phyloP scores from a whole-genome alignment of 2,113 vertebrate species.

The Dinomys branickii region DNA sequence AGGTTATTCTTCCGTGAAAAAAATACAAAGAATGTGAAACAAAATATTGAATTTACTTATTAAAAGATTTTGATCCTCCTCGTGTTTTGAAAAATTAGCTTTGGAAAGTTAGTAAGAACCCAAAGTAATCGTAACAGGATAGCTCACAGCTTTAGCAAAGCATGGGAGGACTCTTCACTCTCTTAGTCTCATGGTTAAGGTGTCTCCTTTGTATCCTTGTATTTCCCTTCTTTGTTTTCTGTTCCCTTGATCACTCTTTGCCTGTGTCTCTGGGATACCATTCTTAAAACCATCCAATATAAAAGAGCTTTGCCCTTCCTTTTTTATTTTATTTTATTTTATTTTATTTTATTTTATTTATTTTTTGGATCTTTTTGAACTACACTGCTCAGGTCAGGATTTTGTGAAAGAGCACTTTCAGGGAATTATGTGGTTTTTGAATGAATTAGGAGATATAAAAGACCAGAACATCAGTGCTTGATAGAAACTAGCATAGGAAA shows the following conservation, averaged over 20 bases:
- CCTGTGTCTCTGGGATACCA: background rate
- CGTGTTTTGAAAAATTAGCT: background rate
- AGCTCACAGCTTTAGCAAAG: background rate
- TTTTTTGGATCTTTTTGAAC: background rate
- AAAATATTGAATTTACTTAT: background rate
- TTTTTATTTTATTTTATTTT: too few relatives aligned
- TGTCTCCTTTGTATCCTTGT: background rate
- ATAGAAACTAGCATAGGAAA: background rate
- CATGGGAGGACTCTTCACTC: background rate
- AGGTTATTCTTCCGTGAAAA: background rate
- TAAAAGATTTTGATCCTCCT: background rate
- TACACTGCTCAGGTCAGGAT: background rate
- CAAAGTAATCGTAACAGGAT: background rate
- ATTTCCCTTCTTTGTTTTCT: slow-evolving; percentile 14
- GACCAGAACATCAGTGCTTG: background rate
- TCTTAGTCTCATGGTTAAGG: background rate
- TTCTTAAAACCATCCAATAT: background rate
- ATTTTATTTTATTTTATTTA: too few relatives aligned
- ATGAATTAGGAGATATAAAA: background rate
- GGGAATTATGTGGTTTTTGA: background rate
- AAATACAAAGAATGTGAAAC: slow-evolving; percentile 2
- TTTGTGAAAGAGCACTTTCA: background rate
- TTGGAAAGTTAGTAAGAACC: background rate
- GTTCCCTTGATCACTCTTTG: background rate
- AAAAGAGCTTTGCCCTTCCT: background rate